These are phyloP conservation scores for Idaea straminata DNA, from an alignment of 2,888 invertebrate species.

Conservation along the genomic window DNA sequence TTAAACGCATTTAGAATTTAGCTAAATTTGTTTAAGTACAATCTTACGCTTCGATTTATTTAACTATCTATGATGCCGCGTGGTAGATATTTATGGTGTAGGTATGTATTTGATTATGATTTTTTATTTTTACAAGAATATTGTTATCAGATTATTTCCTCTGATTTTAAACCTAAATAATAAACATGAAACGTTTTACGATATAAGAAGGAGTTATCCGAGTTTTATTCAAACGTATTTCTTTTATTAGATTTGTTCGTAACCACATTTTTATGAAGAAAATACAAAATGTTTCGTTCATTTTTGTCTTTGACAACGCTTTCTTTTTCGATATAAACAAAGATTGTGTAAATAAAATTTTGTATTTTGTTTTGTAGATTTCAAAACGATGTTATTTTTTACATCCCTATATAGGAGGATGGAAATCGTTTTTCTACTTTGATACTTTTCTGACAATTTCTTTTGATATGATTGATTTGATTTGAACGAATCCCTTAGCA, in stretches of 20 bases:
- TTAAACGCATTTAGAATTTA: too few species aligned
- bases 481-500: not conserved
- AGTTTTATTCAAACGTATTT: not conserved
- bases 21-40: too few species aligned
- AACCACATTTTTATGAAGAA: not conserved
- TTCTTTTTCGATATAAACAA: not conserved
- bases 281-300: not conserved
- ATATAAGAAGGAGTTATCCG: not conserved
- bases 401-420: not conserved
- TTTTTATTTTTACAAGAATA: not conserved
- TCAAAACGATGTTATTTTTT: not conserved
- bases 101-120: too few species aligned
- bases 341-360: not conserved
- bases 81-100: too few species aligned
- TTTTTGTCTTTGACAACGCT: not conserved
- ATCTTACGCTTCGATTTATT: too few species aligned
- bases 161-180: not conserved
- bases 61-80: too few species aligned
- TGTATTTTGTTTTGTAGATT: not conserved
- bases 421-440: not conserved
- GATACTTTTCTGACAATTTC: not conserved
- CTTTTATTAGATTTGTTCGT: not conserved
- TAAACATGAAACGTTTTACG: not conserved
- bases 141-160: not conserved
- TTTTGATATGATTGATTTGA: not conserved